Base-by-base conservation (phyloP, 2,888 invertebrate species). In the Parnassius apollo region DNA sequence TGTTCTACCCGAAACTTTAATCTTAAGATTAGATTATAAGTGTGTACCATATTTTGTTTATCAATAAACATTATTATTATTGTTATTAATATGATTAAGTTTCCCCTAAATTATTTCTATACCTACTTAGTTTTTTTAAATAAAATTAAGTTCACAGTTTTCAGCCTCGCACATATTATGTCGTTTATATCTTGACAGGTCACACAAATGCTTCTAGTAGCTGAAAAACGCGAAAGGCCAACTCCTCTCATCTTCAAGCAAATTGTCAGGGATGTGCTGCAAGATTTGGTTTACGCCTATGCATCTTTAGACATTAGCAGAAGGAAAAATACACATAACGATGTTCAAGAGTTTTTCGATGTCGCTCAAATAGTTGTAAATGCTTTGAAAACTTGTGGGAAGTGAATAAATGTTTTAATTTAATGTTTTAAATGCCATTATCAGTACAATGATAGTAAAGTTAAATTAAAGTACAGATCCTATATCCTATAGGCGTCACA, bases 191-290 rank as follows among this genome's bases (percentile, higher is more conserved):
- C 22, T 53, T 35, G 12, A 35, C 60, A 64, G 64, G 64, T 50
- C 7, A 60, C 64, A 8, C 60, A 60, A 2, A 60, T 57, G 57
- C 56, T 64, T 8, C 45, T 64, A 10, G 11, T 64, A 46, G 60
- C 64, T n/a, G 64, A 64, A 13, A 59, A 58, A 54, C 9, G 44
- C 3, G 63, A 56, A n/a, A 48, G 60, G 49, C 64, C 56, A 35
- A 64, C 13, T 18, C n/a, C 57, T 4, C 48, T 50, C 12, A 49
- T 49, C 49, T 48, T 56, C 8, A 42, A 53, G 3, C 22, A 49
- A 22, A 53, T 60, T n/a, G 13, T 64, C 12, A 64, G 50, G 35
- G 64, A 64, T 3, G 48, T 64, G 50, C 12, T 64, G 9, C 51
- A 64, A 9, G 64, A 64, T 57, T 57, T 64, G 22, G 57, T 64